Conservation (phyloP, 1,140 invertebrate genomes). For the Brachionus angularis region DNA sequence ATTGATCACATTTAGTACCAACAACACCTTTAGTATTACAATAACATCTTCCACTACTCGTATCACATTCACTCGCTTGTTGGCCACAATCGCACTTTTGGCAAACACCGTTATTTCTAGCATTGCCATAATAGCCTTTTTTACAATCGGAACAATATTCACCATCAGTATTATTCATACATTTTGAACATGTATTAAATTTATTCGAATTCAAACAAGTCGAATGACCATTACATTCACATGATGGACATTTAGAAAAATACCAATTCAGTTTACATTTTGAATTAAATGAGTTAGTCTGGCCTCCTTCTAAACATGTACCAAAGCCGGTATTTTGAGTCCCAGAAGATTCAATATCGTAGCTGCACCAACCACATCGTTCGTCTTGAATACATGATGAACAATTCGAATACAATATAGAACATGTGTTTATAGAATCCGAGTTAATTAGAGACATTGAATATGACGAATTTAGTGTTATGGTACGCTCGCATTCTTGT, state of each 20-base stretch:
- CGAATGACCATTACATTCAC: constrained; percentile 43
- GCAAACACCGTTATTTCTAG: constrained; percentile 12
- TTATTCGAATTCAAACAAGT: neutral
- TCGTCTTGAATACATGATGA: constrained; percentile 32
- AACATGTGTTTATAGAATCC: constrained; percentile 6
- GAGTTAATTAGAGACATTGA: neutral
- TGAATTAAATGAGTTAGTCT: neutral
- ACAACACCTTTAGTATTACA: constrained; percentile 39
- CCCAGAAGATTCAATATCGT: neutral
- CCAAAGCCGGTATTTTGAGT: constrained; percentile 11
- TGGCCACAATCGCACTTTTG: constrained; percentile 10
- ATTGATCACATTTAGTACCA: constrained; percentile 22
- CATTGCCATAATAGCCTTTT: constrained; percentile 18
- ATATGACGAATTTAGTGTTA: too few species aligned
- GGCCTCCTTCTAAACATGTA: constrained; percentile 15
- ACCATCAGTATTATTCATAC: constrained; percentile 40
- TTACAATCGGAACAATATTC: constrained; percentile 9
- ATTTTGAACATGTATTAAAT: neutral
- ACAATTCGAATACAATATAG: constrained; percentile 31
- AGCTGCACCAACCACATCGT: constrained; percentile 35
- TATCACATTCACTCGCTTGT: constrained; percentile 32
- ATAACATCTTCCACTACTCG: neutral
- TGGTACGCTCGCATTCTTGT: constrained; percentile 1
- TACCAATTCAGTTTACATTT: constrained; percentile 6
- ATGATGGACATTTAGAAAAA: constrained; percentile 27